Base-by-base conservation (phyloP, 2,797 vertebrate genomes). In the Potorous gilbertii region DNA sequence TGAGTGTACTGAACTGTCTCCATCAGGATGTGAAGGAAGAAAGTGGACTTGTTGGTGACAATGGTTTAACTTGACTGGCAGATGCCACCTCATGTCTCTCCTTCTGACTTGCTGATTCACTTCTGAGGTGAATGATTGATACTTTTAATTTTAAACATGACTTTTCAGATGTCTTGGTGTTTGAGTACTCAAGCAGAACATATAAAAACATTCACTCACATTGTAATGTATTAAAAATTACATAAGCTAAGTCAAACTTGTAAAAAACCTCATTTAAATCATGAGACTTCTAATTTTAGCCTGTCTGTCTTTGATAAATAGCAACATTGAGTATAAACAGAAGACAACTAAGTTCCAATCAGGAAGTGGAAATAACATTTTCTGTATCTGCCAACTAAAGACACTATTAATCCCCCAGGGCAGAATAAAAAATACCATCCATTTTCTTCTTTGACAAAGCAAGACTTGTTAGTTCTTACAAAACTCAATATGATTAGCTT, bases 391-490 rank as follows among this genome's bases (percentile, higher is more conserved):
- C 98, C 96, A 96, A 98, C 98, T 97, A 97, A 98, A 98, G 98
- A 98, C 97, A 98, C 98, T 98, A 98, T 98, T 99, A 99, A 99
- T 99, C 98, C 99, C 95, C 98, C 98, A 98, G 98, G 98, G 98
- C 98, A 98, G 98, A 98, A 99, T 98, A 98, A 98, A 91, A 99
- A 99, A 99, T 98, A 98, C 99, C 98, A 99, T 99, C 98, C 99
- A 99, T 98, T 99, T 98, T 99, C 98, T 99, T 99, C 97, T 97
- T 98, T 98, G 98, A 99, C 99, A 99, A 99, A 99, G 98, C 98
- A 98, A 98, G 98, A 98, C 98, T 99, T 99, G 99, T 99, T 99
- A 99, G 98, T 99, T 99, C 99, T 99, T 99, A 99, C 98, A 99
- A 98, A 99, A 92, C 93, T 95, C 87, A 97, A 24, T 96, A 96